Base-by-base conservation (phyloP, 2,888 invertebrate genomes). In the Tenthredo notha region DNA sequence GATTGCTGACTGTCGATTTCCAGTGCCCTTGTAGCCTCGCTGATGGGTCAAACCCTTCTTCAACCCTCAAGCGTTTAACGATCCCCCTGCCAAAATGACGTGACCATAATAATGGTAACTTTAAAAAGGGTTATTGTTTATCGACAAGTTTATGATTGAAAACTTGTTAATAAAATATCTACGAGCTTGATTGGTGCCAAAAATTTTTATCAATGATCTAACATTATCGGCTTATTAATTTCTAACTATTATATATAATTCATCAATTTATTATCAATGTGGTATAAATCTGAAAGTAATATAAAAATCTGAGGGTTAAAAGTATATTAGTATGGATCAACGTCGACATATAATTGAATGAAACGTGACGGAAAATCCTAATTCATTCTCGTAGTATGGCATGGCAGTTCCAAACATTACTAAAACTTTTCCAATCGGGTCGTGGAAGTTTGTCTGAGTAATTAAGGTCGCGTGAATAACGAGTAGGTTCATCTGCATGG, bases 391-490 rank as follows among this genome's bases (percentile, higher is more conserved):
- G 80, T 9, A n/a, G n/a, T 10, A 6, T 21, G n/a, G 43, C 9
- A 43, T 67, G 6, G 80, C n/a, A 29, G 67, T 83, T 92, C 92
- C 92, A 91, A 87, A 90, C 92, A 86, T 91, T 91, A 91, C 90
- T 89, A 88, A 92, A 93, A 93, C 92, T 93, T 93, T 93, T 92
- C 92, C 92, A 93, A 93, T 93, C 92, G 92, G 89, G 92, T 89
- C 88, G 89, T 88, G 89, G 90, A 93, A 93, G 91, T 92, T 92
- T 92, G 92, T 92, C 91, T 92, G 89, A 91, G 92, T 92, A 92
- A 92, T 93, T 92, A 92, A 93, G 92, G 91, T 91, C 89, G 91
- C 91, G 90, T 91, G 92, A 92, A 92, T 92, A 91, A 91, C 90
- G 91, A 88, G 92, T 92, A 90, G 89, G 88, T 89, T 91, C 86